Percentiles rank a stretch among this genome's conserved stretches.
These are phyloP conservation scores for Catostylus mosaicus DNA, from an alignment of 30 jellyfish, hydroid and myxozoan species.

Conservation along the genomic window DNA sequence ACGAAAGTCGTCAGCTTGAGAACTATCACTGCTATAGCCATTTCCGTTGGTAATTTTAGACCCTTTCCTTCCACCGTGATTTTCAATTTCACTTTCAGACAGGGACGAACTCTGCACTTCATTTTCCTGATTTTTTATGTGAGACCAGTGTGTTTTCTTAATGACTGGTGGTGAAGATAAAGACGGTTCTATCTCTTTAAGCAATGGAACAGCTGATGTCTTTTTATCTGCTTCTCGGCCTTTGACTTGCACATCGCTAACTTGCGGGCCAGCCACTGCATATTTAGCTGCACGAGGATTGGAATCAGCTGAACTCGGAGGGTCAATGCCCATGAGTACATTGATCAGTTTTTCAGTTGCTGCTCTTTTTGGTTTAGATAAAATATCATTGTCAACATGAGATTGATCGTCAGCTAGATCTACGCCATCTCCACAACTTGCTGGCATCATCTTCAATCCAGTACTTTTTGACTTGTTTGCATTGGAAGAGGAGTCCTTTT, in stretches of 20 bases:
- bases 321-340: conserved; percentile 1
- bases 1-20: not conserved
- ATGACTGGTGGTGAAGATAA: not conserved
- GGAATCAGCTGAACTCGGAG: not conserved
- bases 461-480: not conserved
- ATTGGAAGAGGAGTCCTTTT: not conserved
- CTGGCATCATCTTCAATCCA: conserved; percentile 17
- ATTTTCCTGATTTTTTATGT: not conserved
- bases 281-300: not conserved
- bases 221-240: not conserved
- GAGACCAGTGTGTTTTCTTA: conserved; percentile 10
- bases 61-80: not conserved
- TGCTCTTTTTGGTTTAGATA: not conserved
- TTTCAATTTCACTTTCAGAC: conserved; percentile 11
- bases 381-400: not conserved
- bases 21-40: conserved; percentile 10
- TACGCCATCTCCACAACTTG: conserved; percentile 43
- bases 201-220: too few species aligned
- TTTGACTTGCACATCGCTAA: not conserved
- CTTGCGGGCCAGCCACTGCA: not conserved
- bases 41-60: not conserved
- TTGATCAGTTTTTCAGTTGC: conserved; percentile 12
- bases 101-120: not conserved
- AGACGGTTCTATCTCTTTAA: not conserved
- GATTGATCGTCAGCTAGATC: conserved; percentile 36